Evolutionary conservation across 2,888 invertebrate genomes (phyloP).

Genomic region (Caenorhabditis wallacei): DNA sequence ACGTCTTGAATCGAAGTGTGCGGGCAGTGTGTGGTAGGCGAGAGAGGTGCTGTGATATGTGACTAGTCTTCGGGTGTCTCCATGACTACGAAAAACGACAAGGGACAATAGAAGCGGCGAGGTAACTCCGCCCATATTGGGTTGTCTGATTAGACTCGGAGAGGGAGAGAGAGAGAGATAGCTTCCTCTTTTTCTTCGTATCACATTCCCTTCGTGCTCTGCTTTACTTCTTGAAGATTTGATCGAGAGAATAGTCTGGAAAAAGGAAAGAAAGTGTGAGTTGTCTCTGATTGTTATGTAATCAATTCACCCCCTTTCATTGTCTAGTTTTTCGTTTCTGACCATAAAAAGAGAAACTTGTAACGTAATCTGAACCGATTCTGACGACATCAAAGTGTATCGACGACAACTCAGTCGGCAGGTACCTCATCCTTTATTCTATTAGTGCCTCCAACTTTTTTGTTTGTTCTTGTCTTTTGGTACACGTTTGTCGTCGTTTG

Average conservation of each 20-base stretch:
- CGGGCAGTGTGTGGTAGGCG: neutral
- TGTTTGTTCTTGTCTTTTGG: constrained; percentile 22
- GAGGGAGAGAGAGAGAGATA: constrained; percentile 1
- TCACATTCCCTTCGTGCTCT: neutral
- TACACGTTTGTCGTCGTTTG: constrained; percentile 36
- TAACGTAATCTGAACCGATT: constrained; percentile 50
- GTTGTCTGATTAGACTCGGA: constrained; percentile 39
- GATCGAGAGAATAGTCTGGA: neutral
- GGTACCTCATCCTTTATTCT: constrained; percentile 54
- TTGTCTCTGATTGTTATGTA: neutral
- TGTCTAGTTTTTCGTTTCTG: neutral
- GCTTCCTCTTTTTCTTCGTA: neutral
- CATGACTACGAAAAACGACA: constrained; percentile 39
- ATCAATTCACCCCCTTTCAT: neutral
- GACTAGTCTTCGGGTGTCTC: constrained; percentile 35
- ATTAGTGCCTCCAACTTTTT: constrained; percentile 30
- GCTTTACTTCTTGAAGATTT: constrained; percentile 10
- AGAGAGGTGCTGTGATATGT: constrained; percentile 31
- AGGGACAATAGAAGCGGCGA: constrained; percentile 35
- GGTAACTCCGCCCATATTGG: constrained; percentile 33
- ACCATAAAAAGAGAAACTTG: neutral
- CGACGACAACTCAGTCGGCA: neutral
- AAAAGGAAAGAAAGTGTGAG: neutral
- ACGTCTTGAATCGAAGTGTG: constrained; percentile 3
- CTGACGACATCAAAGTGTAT: constrained; percentile 50